Percentiles rank a stretch among this genome's conserved stretches.
Conservation (phyloP, 2,797 vertebrate genomes). For the Nannoperca australis region DNA sequence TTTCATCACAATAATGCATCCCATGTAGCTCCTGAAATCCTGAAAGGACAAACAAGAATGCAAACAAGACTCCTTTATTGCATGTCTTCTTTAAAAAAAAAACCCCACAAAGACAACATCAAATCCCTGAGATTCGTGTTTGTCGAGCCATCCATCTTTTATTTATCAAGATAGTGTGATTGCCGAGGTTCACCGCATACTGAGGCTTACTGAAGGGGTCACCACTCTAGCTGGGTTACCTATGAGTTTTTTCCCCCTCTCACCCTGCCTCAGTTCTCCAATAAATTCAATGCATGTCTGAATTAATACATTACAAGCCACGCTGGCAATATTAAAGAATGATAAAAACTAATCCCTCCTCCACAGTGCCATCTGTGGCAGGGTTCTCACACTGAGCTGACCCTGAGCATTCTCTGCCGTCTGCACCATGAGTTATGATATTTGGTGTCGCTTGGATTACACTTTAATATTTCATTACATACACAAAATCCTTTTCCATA, state of each 20-base stretch:
- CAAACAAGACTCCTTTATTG: conserved; percentile 66
- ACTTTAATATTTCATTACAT: conserved; percentile 88
- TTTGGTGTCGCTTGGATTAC: conserved; percentile 84
- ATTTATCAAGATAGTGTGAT: conserved; percentile 69
- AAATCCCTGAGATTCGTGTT: conserved; percentile 62
- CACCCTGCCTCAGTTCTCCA: conserved; percentile 65
- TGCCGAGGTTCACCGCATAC: conserved; percentile 42
- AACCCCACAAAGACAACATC: conserved; percentile 8
- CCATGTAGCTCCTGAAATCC: conserved; percentile 31
- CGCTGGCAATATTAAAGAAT: conserved; percentile 85
- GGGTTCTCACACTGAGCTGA: conserved; percentile 75
- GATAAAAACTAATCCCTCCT: conserved; percentile 84
- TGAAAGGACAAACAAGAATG: conserved; percentile 36
- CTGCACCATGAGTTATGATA: conserved; percentile 85
- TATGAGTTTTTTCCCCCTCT: conserved; percentile 10
- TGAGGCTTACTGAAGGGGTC: conserved; percentile 66
- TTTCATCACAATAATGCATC: conserved; percentile 68
- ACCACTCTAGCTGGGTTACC: conserved; percentile 43
- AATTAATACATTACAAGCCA: conserved; percentile 86
- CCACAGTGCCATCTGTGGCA: conserved; percentile 54
- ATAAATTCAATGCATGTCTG: conserved; percentile 84
- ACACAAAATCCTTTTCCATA: conserved; percentile 82
- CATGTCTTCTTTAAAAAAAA: conserved; percentile 57
- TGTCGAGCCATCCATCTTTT: conserved; percentile 55
- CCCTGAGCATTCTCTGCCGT: conserved; percentile 76